Conservation (phyloP, 2,888 invertebrate species). For the Zonitis immaculata region DNA sequence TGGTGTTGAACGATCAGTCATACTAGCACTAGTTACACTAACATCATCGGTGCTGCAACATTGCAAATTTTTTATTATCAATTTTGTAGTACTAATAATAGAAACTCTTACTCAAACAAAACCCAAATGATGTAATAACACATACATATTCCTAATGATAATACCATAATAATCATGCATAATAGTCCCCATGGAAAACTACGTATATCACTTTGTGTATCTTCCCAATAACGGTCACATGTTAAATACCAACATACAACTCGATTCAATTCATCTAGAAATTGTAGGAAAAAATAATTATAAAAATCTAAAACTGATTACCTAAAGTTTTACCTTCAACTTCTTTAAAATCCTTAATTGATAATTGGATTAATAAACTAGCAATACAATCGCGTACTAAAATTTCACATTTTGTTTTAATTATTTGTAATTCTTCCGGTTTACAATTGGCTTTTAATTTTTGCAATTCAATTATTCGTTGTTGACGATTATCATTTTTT, state of each 20-base stretch:
- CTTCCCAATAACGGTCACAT: conserved; percentile 90
- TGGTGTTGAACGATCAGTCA: conserved; percentile 63
- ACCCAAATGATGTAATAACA: conserved; percentile 93
- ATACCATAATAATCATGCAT: conserved; percentile 73
- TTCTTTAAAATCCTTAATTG: conserved; percentile 78
- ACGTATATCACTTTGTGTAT: conserved; percentile 66
- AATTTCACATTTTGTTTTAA: conserved; percentile 56
- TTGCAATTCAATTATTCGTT: conserved; percentile 64
- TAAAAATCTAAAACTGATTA: too few relatives aligned
- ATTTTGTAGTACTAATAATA: background rate
- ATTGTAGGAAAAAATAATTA: too few relatives aligned
- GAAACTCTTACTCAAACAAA: conserved; percentile 76
- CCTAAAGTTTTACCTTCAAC: conserved; percentile 64
- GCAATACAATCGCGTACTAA: conserved; percentile 80
- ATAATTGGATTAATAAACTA: conserved; percentile 72
- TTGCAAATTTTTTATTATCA: conserved; percentile 7
- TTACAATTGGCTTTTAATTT: conserved; percentile 75
- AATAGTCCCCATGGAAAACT: conserved; percentile 77
- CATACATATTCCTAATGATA: conserved; percentile 78
- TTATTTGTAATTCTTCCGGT: conserved; percentile 69
- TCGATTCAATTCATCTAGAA: conserved; percentile 77
- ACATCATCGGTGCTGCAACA: conserved; percentile 62
- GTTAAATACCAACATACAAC: conserved; percentile 90
- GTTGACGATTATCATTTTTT: conserved; percentile 62
- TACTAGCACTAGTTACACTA: conserved; percentile 62